phyloP scores from a whole-genome alignment of 2,113 vertebrate species.

The Emydura subglobosa region DNA sequence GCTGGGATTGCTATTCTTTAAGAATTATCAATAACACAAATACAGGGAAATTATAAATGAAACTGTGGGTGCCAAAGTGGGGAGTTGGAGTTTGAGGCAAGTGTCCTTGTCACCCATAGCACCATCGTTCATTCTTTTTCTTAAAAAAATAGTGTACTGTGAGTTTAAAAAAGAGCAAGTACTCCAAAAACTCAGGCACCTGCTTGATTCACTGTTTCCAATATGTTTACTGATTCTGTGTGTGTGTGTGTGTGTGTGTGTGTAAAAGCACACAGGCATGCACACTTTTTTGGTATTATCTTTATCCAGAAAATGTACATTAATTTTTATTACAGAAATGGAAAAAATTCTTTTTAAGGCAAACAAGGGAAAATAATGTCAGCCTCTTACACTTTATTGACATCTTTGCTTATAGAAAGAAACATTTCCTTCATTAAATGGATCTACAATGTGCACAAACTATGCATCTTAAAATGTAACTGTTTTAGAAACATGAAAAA shows the following conservation, averaged over 20 bases:
- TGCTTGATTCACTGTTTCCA: constrained; percentile 44
- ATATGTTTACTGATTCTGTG: not conserved
- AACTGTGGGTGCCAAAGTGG: not conserved
- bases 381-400: constrained; percentile 71
- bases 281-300: constrained; percentile 6
- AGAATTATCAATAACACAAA: not conserved
- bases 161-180: not conserved
- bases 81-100: not conserved
- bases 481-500: constrained; percentile 77
- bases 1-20: not conserved
- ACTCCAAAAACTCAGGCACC: constrained; percentile 26
- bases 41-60: not conserved
- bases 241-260: not conserved
- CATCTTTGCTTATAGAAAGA: constrained; percentile 65
- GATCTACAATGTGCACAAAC: constrained; percentile 70
- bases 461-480: constrained; percentile 63
- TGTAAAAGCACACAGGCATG: not conserved
- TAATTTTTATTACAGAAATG: constrained; percentile 52
- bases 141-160: not conserved
- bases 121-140: not conserved
- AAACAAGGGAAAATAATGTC: constrained; percentile 60
- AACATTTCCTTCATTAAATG: constrained; percentile 68
- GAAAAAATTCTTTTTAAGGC: constrained; percentile 51
- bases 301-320: constrained; percentile 54
- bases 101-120: fast-evolving